These are phyloP conservation scores for Peromyscus californicus DNA, from an alignment of 2,113 vertebrate species.

Conservation along the genomic window DNA sequence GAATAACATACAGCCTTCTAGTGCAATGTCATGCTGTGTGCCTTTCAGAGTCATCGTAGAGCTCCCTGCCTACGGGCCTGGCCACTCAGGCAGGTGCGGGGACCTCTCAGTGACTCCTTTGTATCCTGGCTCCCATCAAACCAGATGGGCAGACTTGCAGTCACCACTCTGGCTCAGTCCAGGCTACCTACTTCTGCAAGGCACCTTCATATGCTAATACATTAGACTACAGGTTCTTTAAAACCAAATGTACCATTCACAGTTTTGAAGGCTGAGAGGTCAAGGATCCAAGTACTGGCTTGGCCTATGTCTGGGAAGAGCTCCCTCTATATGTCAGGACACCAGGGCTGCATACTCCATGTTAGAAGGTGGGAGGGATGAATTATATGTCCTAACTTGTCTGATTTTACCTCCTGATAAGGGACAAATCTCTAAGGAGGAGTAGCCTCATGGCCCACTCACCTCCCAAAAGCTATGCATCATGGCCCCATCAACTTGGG, in stretches of 20 bases:
- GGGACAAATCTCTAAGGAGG: not conserved
- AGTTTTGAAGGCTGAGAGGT: not conserved
- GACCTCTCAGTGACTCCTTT: not conserved
- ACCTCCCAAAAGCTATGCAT: not conserved
- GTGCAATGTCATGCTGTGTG: not conserved
- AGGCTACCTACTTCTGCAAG: not conserved
- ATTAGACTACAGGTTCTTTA: not conserved
- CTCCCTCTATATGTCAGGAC: not conserved
- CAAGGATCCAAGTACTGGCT: not conserved
- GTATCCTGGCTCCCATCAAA: not conserved
- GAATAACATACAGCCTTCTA: not conserved
- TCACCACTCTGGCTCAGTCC: not conserved
- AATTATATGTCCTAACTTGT: not conserved
- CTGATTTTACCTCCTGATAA: not conserved
- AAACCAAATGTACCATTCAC: not conserved
- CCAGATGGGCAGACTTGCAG: not conserved
- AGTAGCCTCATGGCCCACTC: not conserved
- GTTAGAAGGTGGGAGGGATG: not conserved
- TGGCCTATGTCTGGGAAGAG: not conserved
- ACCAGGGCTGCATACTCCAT: not conserved
- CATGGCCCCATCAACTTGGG: not conserved
- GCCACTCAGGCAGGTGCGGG: not conserved
- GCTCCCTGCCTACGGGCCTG: not conserved
- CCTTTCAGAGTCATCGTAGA: too few species aligned
- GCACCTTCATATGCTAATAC: too few species aligned